A percentile compares a stretch with the other conserved stretches of the same genome.
These are phyloP conservation scores for Microtus montanus DNA, from an alignment of 2,113 vertebrate species.

Conservation along the genomic window DNA sequence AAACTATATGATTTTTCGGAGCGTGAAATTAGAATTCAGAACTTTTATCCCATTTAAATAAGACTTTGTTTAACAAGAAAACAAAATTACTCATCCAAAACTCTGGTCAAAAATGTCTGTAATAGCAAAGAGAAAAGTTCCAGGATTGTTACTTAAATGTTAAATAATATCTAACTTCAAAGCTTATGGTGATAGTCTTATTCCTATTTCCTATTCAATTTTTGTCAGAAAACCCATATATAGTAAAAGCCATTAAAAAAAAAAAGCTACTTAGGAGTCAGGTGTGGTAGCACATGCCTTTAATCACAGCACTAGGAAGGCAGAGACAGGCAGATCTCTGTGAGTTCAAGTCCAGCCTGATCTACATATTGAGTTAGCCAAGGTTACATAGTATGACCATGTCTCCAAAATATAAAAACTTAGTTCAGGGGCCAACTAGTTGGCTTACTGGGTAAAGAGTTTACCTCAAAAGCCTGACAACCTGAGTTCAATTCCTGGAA, in stretches of 20 bases:
- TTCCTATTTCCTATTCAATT: not conserved
- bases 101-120: not conserved
- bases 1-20: not conserved
- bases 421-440: not conserved
- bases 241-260: not conserved
- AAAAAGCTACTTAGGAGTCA: not conserved
- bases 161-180: not conserved
- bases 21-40: slow-evolving; percentile 1
- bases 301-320: not conserved
- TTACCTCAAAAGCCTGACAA: not conserved
- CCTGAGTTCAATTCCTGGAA: not conserved
- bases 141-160: not conserved
- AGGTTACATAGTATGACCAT: not conserved
- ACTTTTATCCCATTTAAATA: not conserved
- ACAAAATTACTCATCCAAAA: not conserved
- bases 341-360: not conserved
- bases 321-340: not conserved
- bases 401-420: not conserved
- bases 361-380: not conserved
- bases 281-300: not conserved
- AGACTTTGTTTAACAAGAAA: not conserved
- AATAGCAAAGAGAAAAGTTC: not conserved
- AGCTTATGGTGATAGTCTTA: not conserved
- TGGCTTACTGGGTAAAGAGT: not conserved
- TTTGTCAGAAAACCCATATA: not conserved